Evolutionary conservation across 2,888 invertebrate genomes (phyloP).

Genomic region (Leptura quadrifasciata): DNA sequence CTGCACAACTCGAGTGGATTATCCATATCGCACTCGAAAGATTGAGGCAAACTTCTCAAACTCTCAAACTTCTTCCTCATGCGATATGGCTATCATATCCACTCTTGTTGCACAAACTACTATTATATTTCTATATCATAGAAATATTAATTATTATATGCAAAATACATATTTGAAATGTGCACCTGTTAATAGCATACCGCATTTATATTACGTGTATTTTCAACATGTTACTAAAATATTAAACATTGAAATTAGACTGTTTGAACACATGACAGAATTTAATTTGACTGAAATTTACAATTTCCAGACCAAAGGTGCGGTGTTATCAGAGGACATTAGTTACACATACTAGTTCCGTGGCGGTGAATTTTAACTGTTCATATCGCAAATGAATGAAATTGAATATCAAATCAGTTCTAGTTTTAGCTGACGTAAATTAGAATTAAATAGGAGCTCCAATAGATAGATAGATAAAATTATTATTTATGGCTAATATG

Average conservation of each 20-base stretch:
- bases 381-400: conserved; percentile 24
- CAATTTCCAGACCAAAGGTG: conserved; percentile 18
- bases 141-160: too few species aligned
- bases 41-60: too few species aligned
- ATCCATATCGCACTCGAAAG: too few species aligned
- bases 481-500: too few species aligned
- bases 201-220: not conserved
- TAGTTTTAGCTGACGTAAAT: not conserved
- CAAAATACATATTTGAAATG: not conserved
- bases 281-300: conserved; percentile 18
- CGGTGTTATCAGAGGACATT: conserved; percentile 31
- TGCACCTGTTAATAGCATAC: not conserved
- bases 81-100: too few species aligned
- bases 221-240: not conserved
- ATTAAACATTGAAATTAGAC: conserved; percentile 6
- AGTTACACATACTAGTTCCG: conserved; percentile 7
- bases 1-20: too few species aligned
- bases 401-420: conserved; percentile 11
- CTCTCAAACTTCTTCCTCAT: too few species aligned
- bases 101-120: too few species aligned
- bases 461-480: not conserved
- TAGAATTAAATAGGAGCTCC: not conserved
- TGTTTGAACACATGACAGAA: conserved; percentile 5
- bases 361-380: conserved; percentile 31
- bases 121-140: too few species aligned